These are phyloP conservation scores for Iselma pallidipennis DNA, from an alignment of 2,888 invertebrate genomes.

Conservation along the genomic window DNA sequence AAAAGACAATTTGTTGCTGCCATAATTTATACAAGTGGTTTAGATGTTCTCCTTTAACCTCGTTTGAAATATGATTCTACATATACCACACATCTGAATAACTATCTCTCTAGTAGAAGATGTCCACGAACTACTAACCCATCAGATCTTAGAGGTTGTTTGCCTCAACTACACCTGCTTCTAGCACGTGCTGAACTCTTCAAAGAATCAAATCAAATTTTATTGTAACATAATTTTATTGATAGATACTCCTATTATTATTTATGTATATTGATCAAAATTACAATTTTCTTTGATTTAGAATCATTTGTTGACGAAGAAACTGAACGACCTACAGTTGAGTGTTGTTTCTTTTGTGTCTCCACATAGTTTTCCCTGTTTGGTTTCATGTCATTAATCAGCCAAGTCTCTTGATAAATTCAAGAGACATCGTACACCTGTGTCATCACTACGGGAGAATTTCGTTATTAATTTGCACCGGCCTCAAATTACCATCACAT, in stretches of 20 bases:
- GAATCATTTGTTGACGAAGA: too few species aligned
- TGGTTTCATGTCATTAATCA: neutral
- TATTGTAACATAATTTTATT: too few species aligned
- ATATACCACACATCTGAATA: neutral
- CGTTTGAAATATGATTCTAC: neutral
- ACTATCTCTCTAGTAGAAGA: neutral
- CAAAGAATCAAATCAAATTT: too few species aligned
- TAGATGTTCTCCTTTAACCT: neutral
- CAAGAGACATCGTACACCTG: neutral
- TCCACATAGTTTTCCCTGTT: too few species aligned
- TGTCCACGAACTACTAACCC: neutral
- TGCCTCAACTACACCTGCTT: neutral
- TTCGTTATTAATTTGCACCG: slow-evolving; percentile 21
- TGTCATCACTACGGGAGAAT: slow-evolving; percentile 3
- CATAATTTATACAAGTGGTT: neutral
- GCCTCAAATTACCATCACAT: slow-evolving; percentile 16
- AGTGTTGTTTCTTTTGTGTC: too few species aligned
- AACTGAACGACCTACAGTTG: too few species aligned
- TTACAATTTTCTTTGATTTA: too few species aligned
- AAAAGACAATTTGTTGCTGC: neutral
- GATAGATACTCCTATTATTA: too few species aligned
- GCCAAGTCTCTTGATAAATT: neutral
- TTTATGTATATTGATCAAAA: too few species aligned
- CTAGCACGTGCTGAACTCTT: neutral
- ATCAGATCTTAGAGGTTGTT: neutral